phyloP scores from a whole-genome alignment of 2,113 vertebrate genomes.

The Prietella phreatophila region DNA sequence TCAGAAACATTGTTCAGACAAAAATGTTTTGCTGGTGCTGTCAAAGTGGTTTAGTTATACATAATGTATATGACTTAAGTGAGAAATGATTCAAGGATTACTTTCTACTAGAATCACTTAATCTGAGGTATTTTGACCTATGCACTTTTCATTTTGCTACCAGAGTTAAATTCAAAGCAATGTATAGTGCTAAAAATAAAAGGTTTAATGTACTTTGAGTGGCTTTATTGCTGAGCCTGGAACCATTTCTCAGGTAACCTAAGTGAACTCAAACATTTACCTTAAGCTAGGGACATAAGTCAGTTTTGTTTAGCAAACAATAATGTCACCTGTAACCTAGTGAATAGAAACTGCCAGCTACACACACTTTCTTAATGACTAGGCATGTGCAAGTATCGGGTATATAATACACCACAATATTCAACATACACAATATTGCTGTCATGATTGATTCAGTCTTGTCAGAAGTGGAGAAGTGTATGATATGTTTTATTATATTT shows the following conservation, averaged over 20 bases:
- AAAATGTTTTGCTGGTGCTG: background rate
- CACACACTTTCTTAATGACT: background rate
- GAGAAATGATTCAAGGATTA: background rate
- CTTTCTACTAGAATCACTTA: background rate
- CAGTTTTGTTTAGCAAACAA: background rate
- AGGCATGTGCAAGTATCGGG: background rate
- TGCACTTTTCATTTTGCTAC: slow-evolving; percentile 24
- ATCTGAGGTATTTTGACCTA: slow-evolving; percentile 15
- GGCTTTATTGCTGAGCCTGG: background rate
- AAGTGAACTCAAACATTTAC: slow-evolving; percentile 38
- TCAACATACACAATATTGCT: background rate
- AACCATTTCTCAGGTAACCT: background rate
- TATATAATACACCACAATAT: background rate
- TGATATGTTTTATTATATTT: background rate
- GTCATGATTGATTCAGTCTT: background rate
- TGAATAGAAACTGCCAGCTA: background rate
- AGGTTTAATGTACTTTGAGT: background rate
- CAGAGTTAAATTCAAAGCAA: background rate
- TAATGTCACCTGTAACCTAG: background rate
- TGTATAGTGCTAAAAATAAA: background rate
- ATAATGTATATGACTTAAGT: background rate
- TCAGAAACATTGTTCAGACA: background rate
- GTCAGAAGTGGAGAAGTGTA: background rate
- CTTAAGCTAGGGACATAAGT: background rate
- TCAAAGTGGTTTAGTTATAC: background rate